phyloP scores from a whole-genome alignment of 2,113 vertebrate species.

The Anolis sagrei region DNA sequence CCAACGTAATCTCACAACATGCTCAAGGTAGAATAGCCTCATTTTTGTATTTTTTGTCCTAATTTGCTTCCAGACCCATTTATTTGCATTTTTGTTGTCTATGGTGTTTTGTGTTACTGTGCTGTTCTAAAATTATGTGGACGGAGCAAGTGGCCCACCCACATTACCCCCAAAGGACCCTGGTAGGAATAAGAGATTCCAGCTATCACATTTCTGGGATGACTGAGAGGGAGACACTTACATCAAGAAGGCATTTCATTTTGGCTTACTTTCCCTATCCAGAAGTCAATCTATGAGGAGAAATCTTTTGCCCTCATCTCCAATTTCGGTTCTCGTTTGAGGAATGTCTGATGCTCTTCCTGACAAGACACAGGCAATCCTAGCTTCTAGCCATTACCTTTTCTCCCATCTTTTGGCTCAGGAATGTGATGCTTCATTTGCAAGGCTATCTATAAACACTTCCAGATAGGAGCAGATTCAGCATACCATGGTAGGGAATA shows the following conservation, averaged over 20 bases:
- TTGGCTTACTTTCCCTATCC: neutral
- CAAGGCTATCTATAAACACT: neutral
- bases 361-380: neutral
- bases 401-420: neutral
- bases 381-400: neutral
- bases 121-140: neutral
- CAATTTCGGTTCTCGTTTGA: slow-evolving; percentile 4
- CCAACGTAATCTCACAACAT: no score
- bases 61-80: no score
- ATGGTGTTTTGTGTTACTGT: neutral
- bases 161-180: neutral
- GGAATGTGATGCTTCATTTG: neutral
- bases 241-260: neutral
- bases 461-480: neutral
- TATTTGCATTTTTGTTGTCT: no score
- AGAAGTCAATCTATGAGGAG: neutral
- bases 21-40: no score
- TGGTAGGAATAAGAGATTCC: neutral
- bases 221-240: neutral
- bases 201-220: neutral
- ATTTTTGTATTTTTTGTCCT: no score
- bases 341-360: neutral
- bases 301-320: neutral
- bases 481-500: neutral
- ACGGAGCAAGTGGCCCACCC: neutral